Base-by-base conservation (phyloP, 1,140 invertebrate genomes). In the Latrodectus geometricus region DNA sequence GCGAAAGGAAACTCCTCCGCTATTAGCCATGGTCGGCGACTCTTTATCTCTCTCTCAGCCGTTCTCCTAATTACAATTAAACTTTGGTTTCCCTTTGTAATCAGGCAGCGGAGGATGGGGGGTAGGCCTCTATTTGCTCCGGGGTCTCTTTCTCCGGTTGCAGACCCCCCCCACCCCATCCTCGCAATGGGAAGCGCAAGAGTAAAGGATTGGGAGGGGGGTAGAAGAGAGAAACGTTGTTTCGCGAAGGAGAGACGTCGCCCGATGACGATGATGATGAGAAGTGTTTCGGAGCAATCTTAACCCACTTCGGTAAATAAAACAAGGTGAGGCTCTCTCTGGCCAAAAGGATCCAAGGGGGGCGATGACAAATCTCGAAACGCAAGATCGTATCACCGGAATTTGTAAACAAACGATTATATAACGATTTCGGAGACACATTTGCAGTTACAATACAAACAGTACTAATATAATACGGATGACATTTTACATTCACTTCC, bases 31-130 rank as follows among this genome's bases (percentile, higher is more conserved):
- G 83, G 83, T 78, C 83, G 83, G 83, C 75, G 50, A 77, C 74
- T 78, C 83, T 86, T 86, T 86, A 86, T 86, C 83, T 86, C 83
- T 86, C 83, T 86, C 83, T 61, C 48, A 20, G 83, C 83, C 54
- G 74, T 74, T 74, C 85, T 75, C 76, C 85, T 87, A 87, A 87
- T 87, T 87, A 87, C 85, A 87, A 87, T 87, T 87, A 87, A 87
- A 87, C 85, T 87, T 87, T 79, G 85, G 77, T 87, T 87, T 80
- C 85, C 85, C 85, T 87, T 87, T 87, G 85, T 87, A 87, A 87
- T 87, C 85, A 78, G 83, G 83, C 74, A 48, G 76, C 85, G 21
- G 35, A 35, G 35, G 35, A 35, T 35, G 35, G 35, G 35, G 35
- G 35, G 35, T 35, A 35, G 72, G 74, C 75, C 84, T 72, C 76